Conservation (phyloP, 2,113 vertebrate species). For the Hassar affinis region DNA sequence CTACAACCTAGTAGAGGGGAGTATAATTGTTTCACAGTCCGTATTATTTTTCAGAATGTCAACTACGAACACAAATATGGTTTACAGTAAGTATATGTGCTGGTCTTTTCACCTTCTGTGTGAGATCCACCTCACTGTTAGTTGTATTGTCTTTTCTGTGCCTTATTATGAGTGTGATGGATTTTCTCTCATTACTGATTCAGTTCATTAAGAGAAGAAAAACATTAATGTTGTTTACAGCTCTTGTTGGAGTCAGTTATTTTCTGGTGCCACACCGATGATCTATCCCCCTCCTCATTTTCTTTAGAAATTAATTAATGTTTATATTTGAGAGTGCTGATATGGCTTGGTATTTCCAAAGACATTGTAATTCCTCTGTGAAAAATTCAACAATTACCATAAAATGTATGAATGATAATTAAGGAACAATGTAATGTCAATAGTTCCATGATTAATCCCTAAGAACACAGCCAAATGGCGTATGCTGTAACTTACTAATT, state of each 20-base stretch:
- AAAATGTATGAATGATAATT: constrained; percentile 77
- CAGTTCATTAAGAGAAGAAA: constrained; percentile 53
- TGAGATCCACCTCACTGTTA: constrained; percentile 17
- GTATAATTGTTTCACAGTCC: background rate
- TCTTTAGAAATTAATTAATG: constrained; percentile 70
- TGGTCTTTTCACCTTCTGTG: background rate
- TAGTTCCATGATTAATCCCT: constrained; percentile 76
- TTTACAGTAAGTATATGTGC: background rate
- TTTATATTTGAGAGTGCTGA: constrained; percentile 67
- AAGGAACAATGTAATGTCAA: constrained; percentile 75
- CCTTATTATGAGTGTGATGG: constrained; percentile 52
- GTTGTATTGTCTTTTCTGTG: constrained; percentile 16
- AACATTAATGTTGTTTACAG: constrained; percentile 57
- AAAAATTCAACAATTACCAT: constrained; percentile 72
- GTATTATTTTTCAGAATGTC: constrained; percentile 11
- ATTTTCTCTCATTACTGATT: constrained; percentile 53
- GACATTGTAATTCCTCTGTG: constrained; percentile 68
- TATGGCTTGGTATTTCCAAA: constrained; percentile 65
- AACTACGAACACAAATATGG: background rate
- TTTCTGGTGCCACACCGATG: constrained; percentile 55
- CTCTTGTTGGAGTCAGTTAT: constrained; percentile 54
- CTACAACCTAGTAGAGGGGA: background rate
- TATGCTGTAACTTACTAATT: constrained; percentile 68
- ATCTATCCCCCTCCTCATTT: constrained; percentile 59
- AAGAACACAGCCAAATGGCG: constrained; percentile 66